Evolutionary conservation across 2,113 vertebrate species (phyloP), one percentile per base, ranked within the genome.

Genomic region (Platichthys flesus): DNA sequence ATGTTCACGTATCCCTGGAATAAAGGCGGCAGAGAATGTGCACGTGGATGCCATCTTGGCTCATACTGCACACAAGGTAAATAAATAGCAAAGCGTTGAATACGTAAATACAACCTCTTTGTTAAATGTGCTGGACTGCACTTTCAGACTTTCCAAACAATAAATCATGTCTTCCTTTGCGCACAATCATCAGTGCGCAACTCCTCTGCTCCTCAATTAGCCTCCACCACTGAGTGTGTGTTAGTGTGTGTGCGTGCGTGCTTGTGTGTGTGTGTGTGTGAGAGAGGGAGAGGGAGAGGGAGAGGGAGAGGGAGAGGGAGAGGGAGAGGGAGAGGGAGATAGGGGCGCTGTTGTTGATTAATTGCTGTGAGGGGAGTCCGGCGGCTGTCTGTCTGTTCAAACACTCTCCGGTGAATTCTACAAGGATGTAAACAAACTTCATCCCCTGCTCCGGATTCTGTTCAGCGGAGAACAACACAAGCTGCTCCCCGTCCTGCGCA

Each of bases 391-490:
- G 87, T 84, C 89, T 89, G 93, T 91, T 92, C 89, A 94, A 95
- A 87, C 70, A 77, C 80, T 92, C 92, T 94, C 90, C 81, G 73
- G 90, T 85, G 90, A 89, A 89, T 92, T 88, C 90, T 92, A 86
- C 86, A 90, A 93, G 91, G 91, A 92, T 92, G 91, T 93, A 93
- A 94, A 93, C 90, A 96, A 95, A 93, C 95, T 95, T 92, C 79
- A 85, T 90, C 83, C 87, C 47, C 82, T 49, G 85, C 87, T 95
- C 91, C 90, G 84, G 92, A 81, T 91, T 79, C 80, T 72, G 67
- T 67, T 86, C 90, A 87, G 89, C 88, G 86, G 91, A 89, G 91
- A 93, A 93, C 93, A 94, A 94, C 93, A 97, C 95, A 94, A 96
- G 96, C 94, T 95, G 93, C 94, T 93, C 92, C 80, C 26, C 91